Evolutionary conservation across 2,888 invertebrate species (phyloP), one percentile per base, ranked within the genome.

Genomic region (Creontiades dilutus): DNA sequence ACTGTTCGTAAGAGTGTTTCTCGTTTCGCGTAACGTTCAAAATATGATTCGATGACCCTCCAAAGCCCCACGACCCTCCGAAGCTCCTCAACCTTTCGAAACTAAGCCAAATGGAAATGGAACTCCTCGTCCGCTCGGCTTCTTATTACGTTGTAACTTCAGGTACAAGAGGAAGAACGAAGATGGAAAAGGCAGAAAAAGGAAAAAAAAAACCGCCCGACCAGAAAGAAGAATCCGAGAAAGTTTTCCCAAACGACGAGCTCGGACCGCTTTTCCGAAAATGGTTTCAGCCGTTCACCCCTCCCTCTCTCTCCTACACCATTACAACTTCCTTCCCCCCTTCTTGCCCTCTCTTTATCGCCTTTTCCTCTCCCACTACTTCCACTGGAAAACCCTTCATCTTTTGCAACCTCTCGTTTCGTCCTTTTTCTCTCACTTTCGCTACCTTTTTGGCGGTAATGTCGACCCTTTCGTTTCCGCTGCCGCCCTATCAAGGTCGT

Each of bases 401-500:
- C 37, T 37, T n/a, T 37, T 37, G 37, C 37, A 37, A 37, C 37
- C 37, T 37, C 37, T 37, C 61, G 5, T 61, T 23, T 12, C 19
- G 19, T 12, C n/a, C 68, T 14, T 16, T n/a, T 52, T 52, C 68
- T 61, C 85, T 57, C 61, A 14, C 85, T 27, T 57, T 57, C 19
- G 37, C 85, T 23, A 27, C 57, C 61, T 57, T 57, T 55, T 27
- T 23, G 37, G 52, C 85, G 68, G 68, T 68, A 68, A 68, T 68
- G 68, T 68, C 68, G 68, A 68, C 23, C 27, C 9, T 13, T 68
- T 68, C 68, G 68, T 68, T 68, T 68, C 68, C 68, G 23, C 19
- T 68, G 68, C 68, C 68, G 13, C 23, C 68, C 68, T 68, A 68
- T 68, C 68, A 23, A 23, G 68, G 68, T 68, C 68, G 68, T 37